Evolutionary conservation across 2,113 vertebrate genomes (phyloP).

Genomic region (Hylia prasina): DNA sequence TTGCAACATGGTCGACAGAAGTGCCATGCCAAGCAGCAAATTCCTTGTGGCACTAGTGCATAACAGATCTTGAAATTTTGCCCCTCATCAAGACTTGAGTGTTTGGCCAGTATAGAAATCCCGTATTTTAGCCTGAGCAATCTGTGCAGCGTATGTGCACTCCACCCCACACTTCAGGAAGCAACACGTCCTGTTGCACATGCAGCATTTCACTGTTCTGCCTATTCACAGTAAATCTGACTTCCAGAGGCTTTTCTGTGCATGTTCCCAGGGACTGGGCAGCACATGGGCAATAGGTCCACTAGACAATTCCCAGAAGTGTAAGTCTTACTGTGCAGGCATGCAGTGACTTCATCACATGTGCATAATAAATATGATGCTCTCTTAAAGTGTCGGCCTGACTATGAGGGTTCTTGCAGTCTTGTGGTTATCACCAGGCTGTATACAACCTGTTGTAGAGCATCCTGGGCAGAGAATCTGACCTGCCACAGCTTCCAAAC

Average conservation of each 20-base stretch:
- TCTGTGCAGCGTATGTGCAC: constrained; percentile 54
- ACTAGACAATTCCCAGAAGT: constrained; percentile 19
- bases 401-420: neutral
- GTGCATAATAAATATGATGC: constrained; percentile 15
- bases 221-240: constrained; percentile 37
- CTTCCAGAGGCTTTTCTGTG: neutral
- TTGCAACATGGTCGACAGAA: neutral
- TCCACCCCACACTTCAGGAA: constrained; percentile 26
- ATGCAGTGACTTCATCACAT: neutral
- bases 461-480: constrained; percentile 7
- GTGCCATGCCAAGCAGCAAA: neutral
- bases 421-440: constrained; percentile 55
- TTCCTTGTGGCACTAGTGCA: neutral
- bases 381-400: constrained; percentile 4
- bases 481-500: neutral
- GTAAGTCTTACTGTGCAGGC: neutral
- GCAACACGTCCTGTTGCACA: constrained; percentile 41
- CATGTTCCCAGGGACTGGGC: neutral
- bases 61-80: neutral
- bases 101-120: neutral
- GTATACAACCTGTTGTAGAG: neutral
- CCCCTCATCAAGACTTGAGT: neutral
- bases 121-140: constrained; percentile 16
- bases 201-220: constrained; percentile 29
- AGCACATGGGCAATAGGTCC: constrained; percentile 49